phyloP scores from a whole-genome alignment of 1,140 invertebrate genomes.

The Zaprionus capensis region DNA sequence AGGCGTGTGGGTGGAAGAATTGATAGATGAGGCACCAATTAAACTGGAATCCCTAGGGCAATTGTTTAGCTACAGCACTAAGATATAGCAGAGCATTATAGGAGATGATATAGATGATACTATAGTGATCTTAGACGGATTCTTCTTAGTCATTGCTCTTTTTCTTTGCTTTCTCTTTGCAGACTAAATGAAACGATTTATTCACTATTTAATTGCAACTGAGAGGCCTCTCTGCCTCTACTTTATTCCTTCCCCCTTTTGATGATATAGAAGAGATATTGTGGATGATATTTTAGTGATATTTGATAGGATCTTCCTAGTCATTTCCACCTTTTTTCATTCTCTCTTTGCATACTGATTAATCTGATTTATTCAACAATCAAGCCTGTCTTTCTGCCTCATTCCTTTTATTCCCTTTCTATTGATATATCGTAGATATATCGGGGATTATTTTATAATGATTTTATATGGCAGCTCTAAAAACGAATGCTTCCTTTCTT shows the following conservation, averaged over 20 bases:
- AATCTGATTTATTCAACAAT: too few relatives aligned
- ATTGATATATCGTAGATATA: background rate
- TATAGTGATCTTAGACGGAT: background rate
- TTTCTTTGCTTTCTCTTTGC: too few relatives aligned
- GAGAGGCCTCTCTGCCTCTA: background rate
- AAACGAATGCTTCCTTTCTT: too few relatives aligned
- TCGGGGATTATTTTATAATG: background rate
- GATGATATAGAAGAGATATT: too few relatives aligned
- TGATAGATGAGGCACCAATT: background rate
- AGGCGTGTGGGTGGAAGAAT: background rate
- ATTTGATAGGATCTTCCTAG: too few relatives aligned
- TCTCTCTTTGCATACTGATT: too few relatives aligned
- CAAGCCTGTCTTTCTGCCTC: too few relatives aligned
- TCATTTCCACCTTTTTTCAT: too few relatives aligned
- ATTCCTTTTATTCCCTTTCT: too few relatives aligned
- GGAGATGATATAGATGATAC: background rate
- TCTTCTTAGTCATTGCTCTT: background rate
- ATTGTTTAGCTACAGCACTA: background rate
- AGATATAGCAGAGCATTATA: background rate
- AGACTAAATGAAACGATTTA: too few relatives aligned
- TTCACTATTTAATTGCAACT: too few relatives aligned
- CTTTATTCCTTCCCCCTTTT: rapidly evolving
- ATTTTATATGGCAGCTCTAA: background rate
- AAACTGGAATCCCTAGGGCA: background rate
- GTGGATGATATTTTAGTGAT: too few relatives aligned